phyloP scores from a whole-genome alignment of 1,140 invertebrate species.

The Temnothorax longispinosus region DNA sequence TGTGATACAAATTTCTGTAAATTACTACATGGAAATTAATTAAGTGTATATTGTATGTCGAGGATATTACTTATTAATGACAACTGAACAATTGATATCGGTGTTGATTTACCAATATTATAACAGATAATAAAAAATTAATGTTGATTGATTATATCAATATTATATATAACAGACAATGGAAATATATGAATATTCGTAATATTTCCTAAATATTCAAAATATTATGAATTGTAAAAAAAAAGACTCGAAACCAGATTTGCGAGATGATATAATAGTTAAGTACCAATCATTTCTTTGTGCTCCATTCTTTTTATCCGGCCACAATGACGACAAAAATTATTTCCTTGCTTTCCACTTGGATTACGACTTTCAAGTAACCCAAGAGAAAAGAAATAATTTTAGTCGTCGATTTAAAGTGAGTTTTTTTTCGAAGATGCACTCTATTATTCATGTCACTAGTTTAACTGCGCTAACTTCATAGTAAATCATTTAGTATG shows the following conservation, averaged over 20 bases:
- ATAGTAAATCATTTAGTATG: background rate
- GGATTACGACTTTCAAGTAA: background rate
- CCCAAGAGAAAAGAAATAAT: background rate
- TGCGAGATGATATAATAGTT: background rate
- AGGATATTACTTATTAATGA: background rate
- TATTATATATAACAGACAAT: background rate
- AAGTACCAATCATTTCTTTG: background rate
- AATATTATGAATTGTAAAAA: too few relatives aligned
- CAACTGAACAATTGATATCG: background rate
- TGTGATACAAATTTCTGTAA: background rate
- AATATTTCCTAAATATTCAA: too few relatives aligned
- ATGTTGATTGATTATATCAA: background rate
- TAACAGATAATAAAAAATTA: background rate
- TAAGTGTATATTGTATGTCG: background rate
- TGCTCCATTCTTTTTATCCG: background rate
- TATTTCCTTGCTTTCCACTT: background rate
- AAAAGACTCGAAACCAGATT: background rate
- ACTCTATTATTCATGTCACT: constrained; percentile 14
- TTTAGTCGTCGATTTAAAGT: background rate
- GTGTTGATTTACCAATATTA: background rate
- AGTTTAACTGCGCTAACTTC: background rate
- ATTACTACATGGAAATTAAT: background rate
- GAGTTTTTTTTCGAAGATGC: background rate
- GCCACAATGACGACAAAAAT: background rate
- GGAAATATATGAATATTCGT: background rate